Evolutionary conservation across 2,888 invertebrate species (phyloP).

Genomic region (Atethmia centrago): DNA sequence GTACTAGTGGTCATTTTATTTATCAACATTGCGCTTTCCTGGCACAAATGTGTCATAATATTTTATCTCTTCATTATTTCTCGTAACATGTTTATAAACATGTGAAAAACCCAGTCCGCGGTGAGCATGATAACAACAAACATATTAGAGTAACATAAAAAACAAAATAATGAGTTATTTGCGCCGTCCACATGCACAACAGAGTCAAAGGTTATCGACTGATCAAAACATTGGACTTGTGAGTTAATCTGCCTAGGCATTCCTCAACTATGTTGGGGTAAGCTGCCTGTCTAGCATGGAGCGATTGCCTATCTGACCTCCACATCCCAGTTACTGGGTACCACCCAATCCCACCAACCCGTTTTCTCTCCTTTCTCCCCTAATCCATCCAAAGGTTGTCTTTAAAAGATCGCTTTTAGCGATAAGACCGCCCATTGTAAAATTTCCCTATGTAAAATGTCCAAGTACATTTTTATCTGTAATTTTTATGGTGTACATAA

Average conservation of each 20-base stretch:
- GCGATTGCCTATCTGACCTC: not conserved
- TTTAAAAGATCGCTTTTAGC: too few species aligned
- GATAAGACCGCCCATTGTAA: too few species aligned
- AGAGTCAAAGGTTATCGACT: constrained; percentile 18
- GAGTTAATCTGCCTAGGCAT: not conserved
- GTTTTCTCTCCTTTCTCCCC: too few species aligned
- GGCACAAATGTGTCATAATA: constrained; percentile 22
- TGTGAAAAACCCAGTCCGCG: constrained; percentile 35
- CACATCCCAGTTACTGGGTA: not conserved
- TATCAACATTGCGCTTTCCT: not conserved
- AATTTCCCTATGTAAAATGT: too few species aligned
- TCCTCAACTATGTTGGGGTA: not conserved
- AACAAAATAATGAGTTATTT: constrained; percentile 43
- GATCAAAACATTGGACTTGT: not conserved
- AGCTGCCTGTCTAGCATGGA: not conserved
- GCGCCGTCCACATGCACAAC: constrained; percentile 7
- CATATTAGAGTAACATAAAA: not conserved
- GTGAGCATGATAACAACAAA: constrained; percentile 15
- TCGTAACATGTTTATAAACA: constrained; percentile 29
- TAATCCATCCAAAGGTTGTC: too few species aligned
- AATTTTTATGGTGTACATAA: too few species aligned
- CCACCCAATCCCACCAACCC: too few species aligned
- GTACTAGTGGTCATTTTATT: not conserved
- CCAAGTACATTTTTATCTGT: too few species aligned
- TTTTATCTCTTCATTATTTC: constrained; percentile 23